These are phyloP conservation scores for Typhlichthys subterraneus DNA, from an alignment of 2,797 vertebrate genomes.

Conservation along the genomic window DNA sequence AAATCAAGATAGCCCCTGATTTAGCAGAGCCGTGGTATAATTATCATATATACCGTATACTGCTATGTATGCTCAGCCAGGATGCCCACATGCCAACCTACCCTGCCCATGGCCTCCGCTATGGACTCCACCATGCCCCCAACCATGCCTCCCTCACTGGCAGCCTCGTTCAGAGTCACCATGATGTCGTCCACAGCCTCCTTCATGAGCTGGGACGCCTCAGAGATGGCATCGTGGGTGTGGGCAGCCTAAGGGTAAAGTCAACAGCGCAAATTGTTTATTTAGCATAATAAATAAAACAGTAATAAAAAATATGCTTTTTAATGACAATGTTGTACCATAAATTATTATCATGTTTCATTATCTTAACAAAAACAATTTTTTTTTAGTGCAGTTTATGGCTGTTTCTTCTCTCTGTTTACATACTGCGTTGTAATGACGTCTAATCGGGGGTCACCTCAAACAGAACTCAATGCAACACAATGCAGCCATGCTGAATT, in stretches of 20 bases:
- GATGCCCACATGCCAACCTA: slow-evolving; percentile 58
- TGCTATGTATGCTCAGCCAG: background rate
- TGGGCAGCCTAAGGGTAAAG: slow-evolving; percentile 83
- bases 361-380: background rate
- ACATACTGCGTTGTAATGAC: too few relatives aligned
- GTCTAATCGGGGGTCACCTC: too few relatives aligned
- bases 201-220: slow-evolving; percentile 95
- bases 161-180: slow-evolving; percentile 96
- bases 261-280: too few relatives aligned
- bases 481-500: too few relatives aligned
- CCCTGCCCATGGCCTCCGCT: slow-evolving; percentile 92
- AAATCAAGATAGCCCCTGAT: background rate
- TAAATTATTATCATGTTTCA: background rate
- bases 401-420: too few relatives aligned
- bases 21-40: slow-evolving; percentile 2
- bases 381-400: too few relatives aligned
- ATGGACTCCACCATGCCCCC: slow-evolving; percentile 97
- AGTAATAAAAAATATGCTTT: background rate
- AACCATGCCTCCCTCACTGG: slow-evolving; percentile 95
- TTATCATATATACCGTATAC: background rate
- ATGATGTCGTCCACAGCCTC: slow-evolving; percentile 98
- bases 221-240: slow-evolving; percentile 93
- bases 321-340: background rate
- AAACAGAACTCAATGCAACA: too few relatives aligned
- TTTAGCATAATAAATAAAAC: background rate